Conservation (phyloP, 2,113 vertebrate species). For the Sylvietta virens region DNA sequence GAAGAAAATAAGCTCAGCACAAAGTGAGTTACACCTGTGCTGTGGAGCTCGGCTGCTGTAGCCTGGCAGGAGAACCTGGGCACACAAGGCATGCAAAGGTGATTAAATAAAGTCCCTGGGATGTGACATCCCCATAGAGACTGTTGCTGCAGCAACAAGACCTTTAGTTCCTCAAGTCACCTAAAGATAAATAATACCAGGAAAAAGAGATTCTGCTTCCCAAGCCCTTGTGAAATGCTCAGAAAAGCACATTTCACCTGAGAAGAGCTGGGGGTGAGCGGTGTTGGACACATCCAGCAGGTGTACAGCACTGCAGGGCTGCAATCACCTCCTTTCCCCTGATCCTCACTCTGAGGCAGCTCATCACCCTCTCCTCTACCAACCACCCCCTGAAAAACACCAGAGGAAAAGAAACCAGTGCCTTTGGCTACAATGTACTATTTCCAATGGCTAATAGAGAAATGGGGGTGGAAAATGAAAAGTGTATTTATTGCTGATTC, state of each 20-base stretch:
- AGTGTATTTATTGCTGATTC: constrained; percentile 38
- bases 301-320: not conserved
- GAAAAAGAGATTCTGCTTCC: not conserved
- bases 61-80: not conserved
- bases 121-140: constrained; percentile 18
- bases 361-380: not conserved
- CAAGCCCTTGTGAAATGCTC: not conserved
- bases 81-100: not conserved
- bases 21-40: not conserved
- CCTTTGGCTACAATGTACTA: not conserved
- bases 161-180: not conserved
- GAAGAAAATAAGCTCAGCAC: not conserved
- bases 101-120: not conserved
- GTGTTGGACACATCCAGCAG: not conserved
- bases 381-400: not conserved
- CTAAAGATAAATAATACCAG: not conserved
- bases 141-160: constrained; percentile 15
- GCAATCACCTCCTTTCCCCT: not conserved
- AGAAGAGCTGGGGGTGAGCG: not conserved
- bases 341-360: not conserved
- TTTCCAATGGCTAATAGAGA: not conserved
- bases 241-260: not conserved
- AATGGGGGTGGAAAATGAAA: not conserved
- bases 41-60: not conserved
- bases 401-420: not conserved